A percentile compares a stretch with the other conserved stretches of the same genome.
Evolutionary conservation across 2,113 vertebrate species (phyloP).

Genomic region (Aldabrachelys gigantea): DNA sequence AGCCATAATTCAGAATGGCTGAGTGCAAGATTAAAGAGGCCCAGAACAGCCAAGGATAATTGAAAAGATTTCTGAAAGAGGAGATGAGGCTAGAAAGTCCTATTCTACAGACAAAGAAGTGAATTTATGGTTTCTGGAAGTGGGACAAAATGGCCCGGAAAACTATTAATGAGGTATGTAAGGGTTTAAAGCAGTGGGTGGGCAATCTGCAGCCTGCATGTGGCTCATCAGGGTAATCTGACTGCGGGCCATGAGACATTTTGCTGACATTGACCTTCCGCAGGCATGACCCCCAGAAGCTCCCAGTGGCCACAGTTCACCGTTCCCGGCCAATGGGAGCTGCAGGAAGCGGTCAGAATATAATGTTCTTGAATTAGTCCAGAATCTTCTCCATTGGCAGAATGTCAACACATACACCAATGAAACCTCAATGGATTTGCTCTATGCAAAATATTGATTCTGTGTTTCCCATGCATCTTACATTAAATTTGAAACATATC

Average conservation of each 20-base stretch:
- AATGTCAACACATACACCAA: not conserved
- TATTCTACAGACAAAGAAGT: not conserved
- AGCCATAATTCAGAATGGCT: not conserved
- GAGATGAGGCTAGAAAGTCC: not conserved
- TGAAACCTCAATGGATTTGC: not conserved
- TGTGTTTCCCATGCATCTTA: not conserved
- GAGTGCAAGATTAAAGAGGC: not conserved
- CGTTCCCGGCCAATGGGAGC: too few species aligned
- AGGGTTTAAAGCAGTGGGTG: not conserved
- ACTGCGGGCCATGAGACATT: too few species aligned
- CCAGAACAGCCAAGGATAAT: not conserved
- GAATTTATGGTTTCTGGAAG: not conserved
- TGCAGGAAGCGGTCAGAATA: not conserved
- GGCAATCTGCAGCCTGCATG: too few species aligned
- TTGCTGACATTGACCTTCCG: too few species aligned
- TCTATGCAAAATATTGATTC: not conserved
- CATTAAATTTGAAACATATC: not conserved
- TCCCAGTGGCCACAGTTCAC: too few species aligned
- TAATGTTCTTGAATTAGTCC: not conserved
- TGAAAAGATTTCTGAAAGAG: not conserved
- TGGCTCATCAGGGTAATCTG: not conserved
- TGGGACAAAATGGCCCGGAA: not conserved
- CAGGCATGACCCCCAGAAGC: too few species aligned
- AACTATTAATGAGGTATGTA: not conserved
- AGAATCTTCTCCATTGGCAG: not conserved